Base-by-base conservation (phyloP, 2,888 invertebrate species). In the Colletes collaris region DNA sequence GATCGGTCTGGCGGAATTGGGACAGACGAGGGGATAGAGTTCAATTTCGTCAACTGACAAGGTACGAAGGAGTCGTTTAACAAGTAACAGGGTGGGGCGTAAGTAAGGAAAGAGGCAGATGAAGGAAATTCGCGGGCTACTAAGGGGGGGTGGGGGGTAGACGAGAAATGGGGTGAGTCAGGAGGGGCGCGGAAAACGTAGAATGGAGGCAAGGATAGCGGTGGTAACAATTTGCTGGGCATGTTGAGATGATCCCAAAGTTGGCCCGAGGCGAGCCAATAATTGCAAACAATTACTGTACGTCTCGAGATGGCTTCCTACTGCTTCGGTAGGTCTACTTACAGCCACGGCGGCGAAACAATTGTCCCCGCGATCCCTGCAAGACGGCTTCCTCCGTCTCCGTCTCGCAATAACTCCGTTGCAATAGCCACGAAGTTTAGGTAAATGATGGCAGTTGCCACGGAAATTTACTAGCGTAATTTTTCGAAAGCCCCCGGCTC, bases 391-490 rank as follows among this genome's bases (percentile, higher is more conserved):
- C 77, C 78, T 79, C 77, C 78, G 79, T 76, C 84, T 79, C 74
- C 70, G 74, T 40, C 55, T 70, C 44, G 76, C 84, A 85, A 83
- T 81, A 81, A 85, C 84, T 65, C 78, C 56, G 76, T 75, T 78
- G 44, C 10, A 40, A 40, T 40, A 40, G 69, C 84, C 81, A 74
- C 74, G 84, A 88, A 86, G 89, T 88, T 91, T 89, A 90, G 87
- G 89, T 90, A 91, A 91, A 90, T 90, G 89, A 90, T 91, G 87
- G 88, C 87, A 84, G 85, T 89, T 90, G 90, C 90, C 89, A 88
- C 77, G 88, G 79, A 86, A 91, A 91, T 91, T 91, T 90, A 91
- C 86, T 90, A 89, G 85, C 76, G 88, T 85, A 89, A 91, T 91
- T 91, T 91, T 91, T 91, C 89, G 86, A 84, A 86, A 89, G 86